Evolutionary conservation across 2,888 invertebrate species (phyloP), one percentile per base, ranked within the genome.

Genomic region (Mimas tiliae): DNA sequence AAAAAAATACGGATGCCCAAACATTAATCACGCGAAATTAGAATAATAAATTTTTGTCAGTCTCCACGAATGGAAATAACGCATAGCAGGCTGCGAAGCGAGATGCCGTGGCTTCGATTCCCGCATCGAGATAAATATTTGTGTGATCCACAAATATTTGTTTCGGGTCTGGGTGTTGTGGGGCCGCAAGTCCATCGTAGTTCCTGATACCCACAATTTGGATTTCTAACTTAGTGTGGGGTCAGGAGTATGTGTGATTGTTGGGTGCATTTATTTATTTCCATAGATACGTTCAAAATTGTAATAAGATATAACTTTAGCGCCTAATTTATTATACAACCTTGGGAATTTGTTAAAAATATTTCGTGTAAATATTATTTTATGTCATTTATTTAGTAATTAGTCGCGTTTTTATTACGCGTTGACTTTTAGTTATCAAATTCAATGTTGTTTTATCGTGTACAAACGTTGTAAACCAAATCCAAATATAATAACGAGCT

Each of bases 251-350:
- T n/a, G n/a, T n/a, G n/a, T n/a, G n/a, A n/a, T n/a, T n/a, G n/a
- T n/a, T n/a, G n/a, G n/a, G n/a, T n/a, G n/a, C n/a, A n/a, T n/a
- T n/a, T n/a, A n/a, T n/a, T n/a, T n/a, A n/a, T n/a, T 38, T 38
- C 11, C 55, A 38, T 55, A 38, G 34, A 16, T n/a, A 34, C 16
- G 38, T 55, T 53, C 38, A 55, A 38, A 55, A 38, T 55, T 55
- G n/a, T 55, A 55, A 55, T 55, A 38, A 38, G 55, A 34, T 55
- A 55, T 55, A 55, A 38, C 51, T 34, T 38, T 16, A 34, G n/a
- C 58, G 38, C 12, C 14, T 42, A 64, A 45, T 68, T 58, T 12
- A 38, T 58, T 1, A 21, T 12, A 58, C 38, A 58, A 55, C 55
- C 38, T 55, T 55, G 55, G 3, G 14, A 16, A 4, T 33, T 27